Evolutionary conservation across 1,140 invertebrate species (phyloP), one percentile per base, ranked within the genome.

Genomic region (Drosophila melanica): DNA sequence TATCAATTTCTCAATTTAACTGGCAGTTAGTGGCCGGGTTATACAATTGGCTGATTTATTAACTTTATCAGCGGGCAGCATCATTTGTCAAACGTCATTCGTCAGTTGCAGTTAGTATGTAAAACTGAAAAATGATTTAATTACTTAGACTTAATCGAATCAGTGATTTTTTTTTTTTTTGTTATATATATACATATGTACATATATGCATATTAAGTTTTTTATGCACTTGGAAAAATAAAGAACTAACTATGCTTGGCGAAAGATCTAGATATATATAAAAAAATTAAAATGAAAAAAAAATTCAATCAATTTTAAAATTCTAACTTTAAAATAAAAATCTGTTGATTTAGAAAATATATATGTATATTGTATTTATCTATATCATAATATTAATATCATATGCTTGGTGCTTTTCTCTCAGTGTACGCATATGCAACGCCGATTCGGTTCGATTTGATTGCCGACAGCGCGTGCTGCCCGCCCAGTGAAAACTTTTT

Each of bases 121-220:
- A 73, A 82, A 68, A 54, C 45, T 64, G 51, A 41, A 58, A 58
- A 76, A 79, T 86, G 75, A 87, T 84, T 84, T 87, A 87, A 89
- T 89, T 87, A 89, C 66, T 37, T 35, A 42, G 59, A 77, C 63
- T 74, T 89, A 82, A 84, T 87, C 84, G 73, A 89, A 89, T 89
- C 84, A 89, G 60, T 86, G 75, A 66, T 27, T 27, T 27, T 23
- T 23, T 23, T 23, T 23, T 23, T 3, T 23, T 3, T n/a, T n/a
- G n/a, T n/a, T n/a, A n/a, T 23, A 3, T 59, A 57, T 55, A 69
- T 58, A 72, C 33, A 23, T 23, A 27, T 55, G 14, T 27, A 69
- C 37, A 51, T 35, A 64, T 14, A 53, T 16, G 39, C 14, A 35
- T 35, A 8, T 35, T 35, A 9, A 35, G 33, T 35, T 8, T 10